A percentile compares a stretch with the other conserved stretches of the same genome.
Conservation (phyloP, 2,113 vertebrate species). For the Narcine bancroftii region DNA sequence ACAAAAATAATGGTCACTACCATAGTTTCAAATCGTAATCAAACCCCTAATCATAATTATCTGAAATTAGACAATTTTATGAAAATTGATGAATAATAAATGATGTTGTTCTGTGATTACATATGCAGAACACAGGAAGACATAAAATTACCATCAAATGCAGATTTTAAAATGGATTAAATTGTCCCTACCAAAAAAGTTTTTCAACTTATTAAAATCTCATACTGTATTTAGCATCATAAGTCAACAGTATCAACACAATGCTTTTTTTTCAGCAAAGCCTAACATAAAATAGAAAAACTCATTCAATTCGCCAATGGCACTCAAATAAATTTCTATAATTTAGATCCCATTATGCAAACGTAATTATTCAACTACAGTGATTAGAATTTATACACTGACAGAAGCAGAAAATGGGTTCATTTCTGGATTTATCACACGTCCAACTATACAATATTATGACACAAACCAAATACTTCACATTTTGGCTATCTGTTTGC, state of each 20-base stretch:
- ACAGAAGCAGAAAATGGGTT: conserved; percentile 30
- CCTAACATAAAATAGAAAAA: conserved; percentile 36
- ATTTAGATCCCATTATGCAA: conserved; percentile 31
- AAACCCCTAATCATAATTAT: conserved; percentile 52
- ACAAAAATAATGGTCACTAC: conserved; percentile 51
- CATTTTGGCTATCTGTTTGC: conserved; percentile 32
- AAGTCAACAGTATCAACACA: conserved; percentile 37
- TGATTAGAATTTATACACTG: conserved; percentile 30
- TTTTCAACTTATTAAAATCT: conserved; percentile 42
- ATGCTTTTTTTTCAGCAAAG: background rate
- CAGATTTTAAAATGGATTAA: conserved; percentile 42
- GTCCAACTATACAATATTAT: background rate
- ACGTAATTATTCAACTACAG: conserved; percentile 30
- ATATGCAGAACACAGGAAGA: conserved; percentile 53
- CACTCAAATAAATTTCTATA: conserved; percentile 35
- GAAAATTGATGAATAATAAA: conserved; percentile 51
- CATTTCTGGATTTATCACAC: conserved; percentile 2
- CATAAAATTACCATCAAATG: conserved; percentile 41
- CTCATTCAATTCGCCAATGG: conserved; percentile 20
- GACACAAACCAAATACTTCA: conserved; percentile 25
- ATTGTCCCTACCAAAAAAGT: conserved; percentile 44
- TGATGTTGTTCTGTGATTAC: conserved; percentile 49
- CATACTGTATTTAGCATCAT: conserved; percentile 34
- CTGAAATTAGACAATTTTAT: conserved; percentile 49
- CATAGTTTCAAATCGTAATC: conserved; percentile 59